Evolutionary conservation across 2,797 vertebrate genomes (phyloP), one percentile per base, ranked within the genome.

Genomic region (Lepus townsendii): DNA sequence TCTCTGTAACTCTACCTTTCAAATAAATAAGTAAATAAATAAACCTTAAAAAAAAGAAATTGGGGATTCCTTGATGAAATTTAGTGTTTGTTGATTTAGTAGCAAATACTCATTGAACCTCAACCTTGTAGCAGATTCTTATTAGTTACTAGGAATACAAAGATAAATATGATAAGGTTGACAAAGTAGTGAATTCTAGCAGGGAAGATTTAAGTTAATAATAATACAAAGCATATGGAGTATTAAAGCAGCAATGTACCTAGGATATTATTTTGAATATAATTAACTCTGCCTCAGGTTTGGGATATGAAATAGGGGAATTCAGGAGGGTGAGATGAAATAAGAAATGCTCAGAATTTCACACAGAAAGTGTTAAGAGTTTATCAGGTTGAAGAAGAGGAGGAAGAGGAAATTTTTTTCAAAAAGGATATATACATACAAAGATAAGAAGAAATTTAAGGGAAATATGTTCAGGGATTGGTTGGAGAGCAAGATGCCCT

Each of bases 281-380:
- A 85, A 30, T 77, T 90, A 85, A 77, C 30, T 94, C 5, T 91
- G 19, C 17, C 52, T 78, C n/a, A 87, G 32, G 26, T 78, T 86
- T 88, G 57, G 52, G 30, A 73, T 69, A 32, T 83, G 22, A 47
- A 30, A 52, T 73, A 57, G 20, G 19, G 66, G 32, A 57, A 12
- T 27, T n/a, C 2, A 73, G 9, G 24, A 1, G 16, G 1, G 27
- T 63, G 32, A 78, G 8, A 69, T 84, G 30, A 95, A 77, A 79
- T 62, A 65, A 94, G 24, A 71, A 90, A 52, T 79, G 8, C 71
- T 88, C 42, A 88, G 14, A 1, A 24, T 85, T 85, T 92, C 60
- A 79, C 8, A 86, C 72, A 95, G 11, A 38, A 94, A 90, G 27
- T 80, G 47, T 86, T 95, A 87, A 82, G 62, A 65, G 6, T 88